These are phyloP conservation scores for Drosophila birchii DNA, from an alignment of 2,888 invertebrate species.

Conservation along the genomic window DNA sequence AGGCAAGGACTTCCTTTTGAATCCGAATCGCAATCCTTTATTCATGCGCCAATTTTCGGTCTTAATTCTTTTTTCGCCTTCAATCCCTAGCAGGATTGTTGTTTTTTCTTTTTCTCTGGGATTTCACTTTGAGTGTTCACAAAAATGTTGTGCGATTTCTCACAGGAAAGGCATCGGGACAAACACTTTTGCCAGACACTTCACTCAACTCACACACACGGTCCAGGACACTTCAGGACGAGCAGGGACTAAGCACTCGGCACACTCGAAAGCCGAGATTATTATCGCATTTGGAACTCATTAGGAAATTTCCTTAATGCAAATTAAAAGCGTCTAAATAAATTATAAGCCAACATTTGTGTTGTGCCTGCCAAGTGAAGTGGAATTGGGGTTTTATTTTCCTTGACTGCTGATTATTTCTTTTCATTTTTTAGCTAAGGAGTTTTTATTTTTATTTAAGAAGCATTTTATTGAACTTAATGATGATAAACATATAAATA, in stretches of 20 bases:
- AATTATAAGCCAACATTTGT: slow-evolving; percentile 61
- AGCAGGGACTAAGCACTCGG: slow-evolving; percentile 24
- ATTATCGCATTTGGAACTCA: slow-evolving; percentile 71
- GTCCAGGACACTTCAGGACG: slow-evolving; percentile 18
- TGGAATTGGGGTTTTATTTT: neutral
- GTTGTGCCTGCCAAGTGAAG: slow-evolving; percentile 27
- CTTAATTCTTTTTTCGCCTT: slow-evolving; percentile 38
- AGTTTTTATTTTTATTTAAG: neutral
- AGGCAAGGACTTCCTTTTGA: slow-evolving; percentile 21
- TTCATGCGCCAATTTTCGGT: slow-evolving; percentile 36
- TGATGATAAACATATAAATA: neutral
- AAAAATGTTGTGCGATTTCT: slow-evolving; percentile 81
- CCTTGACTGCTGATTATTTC: neutral
- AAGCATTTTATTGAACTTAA: neutral
- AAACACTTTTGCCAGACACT: slow-evolving; percentile 82
- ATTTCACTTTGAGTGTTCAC: slow-evolving; percentile 59
- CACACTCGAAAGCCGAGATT: slow-evolving; percentile 59
- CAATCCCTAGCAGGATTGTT: neutral
- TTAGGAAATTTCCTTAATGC: slow-evolving; percentile 70
- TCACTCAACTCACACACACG: slow-evolving; percentile 38
- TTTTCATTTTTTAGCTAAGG: neutral
- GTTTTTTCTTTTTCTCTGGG: slow-evolving; percentile 14
- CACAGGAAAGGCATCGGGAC: slow-evolving; percentile 84
- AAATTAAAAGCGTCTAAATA: slow-evolving; percentile 78
- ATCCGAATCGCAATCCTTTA: slow-evolving; percentile 41